These are phyloP conservation scores for Strix aluco DNA, from an alignment of 2,113 vertebrate genomes.

Conservation along the genomic window DNA sequence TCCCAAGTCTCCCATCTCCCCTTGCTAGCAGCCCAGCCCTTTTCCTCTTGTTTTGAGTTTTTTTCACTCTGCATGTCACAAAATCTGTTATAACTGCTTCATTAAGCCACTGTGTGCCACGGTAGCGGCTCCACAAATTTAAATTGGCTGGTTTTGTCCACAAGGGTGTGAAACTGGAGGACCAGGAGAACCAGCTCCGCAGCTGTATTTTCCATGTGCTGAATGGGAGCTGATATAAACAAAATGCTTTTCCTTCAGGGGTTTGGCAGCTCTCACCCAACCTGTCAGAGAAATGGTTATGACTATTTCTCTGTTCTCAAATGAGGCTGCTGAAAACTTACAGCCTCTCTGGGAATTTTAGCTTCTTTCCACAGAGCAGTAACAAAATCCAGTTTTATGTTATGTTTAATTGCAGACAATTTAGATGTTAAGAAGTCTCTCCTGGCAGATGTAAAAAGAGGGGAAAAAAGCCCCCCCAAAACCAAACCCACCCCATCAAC, in stretches of 20 bases:
- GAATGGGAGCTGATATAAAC: constrained; percentile 37
- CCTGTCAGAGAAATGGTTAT: constrained; percentile 72
- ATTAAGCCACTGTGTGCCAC: neutral
- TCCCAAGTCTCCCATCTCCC: neutral
- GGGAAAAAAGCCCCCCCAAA: neutral
- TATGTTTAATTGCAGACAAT: constrained; percentile 62
- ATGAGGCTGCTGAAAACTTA: constrained; percentile 76
- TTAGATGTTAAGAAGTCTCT: constrained; percentile 47
- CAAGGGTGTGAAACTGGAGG: constrained; percentile 18
- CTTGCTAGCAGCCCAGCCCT: fast-evolving
- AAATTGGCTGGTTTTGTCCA: neutral
- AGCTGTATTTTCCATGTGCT: constrained; percentile 30
- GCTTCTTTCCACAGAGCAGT: constrained; percentile 58
- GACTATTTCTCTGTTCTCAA: constrained; percentile 58
- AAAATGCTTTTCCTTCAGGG: constrained; percentile 15
- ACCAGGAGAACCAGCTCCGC: neutral
- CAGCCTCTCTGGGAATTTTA: constrained; percentile 76
- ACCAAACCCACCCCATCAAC: neutral
- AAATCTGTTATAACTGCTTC: neutral
- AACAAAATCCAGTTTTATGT: constrained; percentile 58
- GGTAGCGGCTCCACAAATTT: neutral
- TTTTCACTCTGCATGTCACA: neutral
- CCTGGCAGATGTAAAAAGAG: neutral
- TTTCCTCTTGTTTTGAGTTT: neutral
- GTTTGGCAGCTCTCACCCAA: constrained; percentile 37